Percentiles rank a stretch among this genome's conserved stretches.
These are phyloP conservation scores for Oreochromis niloticus DNA, from an alignment of 2,113 vertebrate species.

Conservation along the genomic window DNA sequence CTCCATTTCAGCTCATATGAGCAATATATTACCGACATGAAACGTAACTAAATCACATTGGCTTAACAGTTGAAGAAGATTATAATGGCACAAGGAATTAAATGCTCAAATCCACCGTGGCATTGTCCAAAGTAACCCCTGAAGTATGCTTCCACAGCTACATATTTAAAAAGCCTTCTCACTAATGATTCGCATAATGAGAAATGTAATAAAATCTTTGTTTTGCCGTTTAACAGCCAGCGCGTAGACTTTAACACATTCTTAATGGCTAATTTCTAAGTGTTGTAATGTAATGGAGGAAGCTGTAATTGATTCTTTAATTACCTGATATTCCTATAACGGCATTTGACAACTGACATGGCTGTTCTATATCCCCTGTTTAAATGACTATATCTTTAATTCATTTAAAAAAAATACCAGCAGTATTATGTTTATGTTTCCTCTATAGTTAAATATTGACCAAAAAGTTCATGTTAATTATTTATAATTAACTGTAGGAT, in stretches of 20 bases:
- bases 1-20: not conserved
- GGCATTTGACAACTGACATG: not conserved
- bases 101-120: not conserved
- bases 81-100: not conserved
- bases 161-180: not conserved
- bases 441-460: not conserved
- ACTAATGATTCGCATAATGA: not conserved
- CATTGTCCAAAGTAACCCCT: not conserved
- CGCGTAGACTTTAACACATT: not conserved
- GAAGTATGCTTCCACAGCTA: not conserved
- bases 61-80: not conserved
- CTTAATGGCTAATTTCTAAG: not conserved
- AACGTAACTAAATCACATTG: not conserved
- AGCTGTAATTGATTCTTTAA: not conserved
- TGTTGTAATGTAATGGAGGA: not conserved
- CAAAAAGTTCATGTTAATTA: not conserved
- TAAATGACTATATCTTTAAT: not conserved
- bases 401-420: not conserved
- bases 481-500: not conserved
- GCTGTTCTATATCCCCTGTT: not conserved
- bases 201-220: not conserved
- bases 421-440: not conserved
- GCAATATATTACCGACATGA: not conserved
- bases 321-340: not conserved
- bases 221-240: not conserved